Evolutionary conservation across 2,888 invertebrate species (phyloP).

Genomic region (Aphodius granarius): DNA sequence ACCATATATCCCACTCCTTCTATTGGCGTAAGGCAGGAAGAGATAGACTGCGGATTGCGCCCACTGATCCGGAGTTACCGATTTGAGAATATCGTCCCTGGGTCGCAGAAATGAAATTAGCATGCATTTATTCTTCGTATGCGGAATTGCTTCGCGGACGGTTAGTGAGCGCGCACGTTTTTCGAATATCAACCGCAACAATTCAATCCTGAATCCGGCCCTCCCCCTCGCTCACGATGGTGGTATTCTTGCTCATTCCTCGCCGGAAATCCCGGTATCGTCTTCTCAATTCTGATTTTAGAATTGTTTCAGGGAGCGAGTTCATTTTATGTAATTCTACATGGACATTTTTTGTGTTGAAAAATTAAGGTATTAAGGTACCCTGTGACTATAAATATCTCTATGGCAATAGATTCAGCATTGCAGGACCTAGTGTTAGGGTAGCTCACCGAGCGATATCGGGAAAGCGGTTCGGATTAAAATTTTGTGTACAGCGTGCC

Average conservation of each 20-base stretch:
- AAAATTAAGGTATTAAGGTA: no score
- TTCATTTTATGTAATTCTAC: neutral
- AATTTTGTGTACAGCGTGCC: neutral
- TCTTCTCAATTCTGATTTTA: neutral
- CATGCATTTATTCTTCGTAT: slow-evolving; percentile 21
- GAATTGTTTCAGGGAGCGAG: neutral
- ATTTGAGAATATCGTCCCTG: neutral
- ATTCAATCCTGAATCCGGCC: neutral
- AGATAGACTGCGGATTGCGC: no score
- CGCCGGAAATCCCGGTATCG: neutral
- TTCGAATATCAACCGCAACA: neutral
- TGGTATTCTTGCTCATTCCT: neutral
- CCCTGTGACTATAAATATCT: neutral
- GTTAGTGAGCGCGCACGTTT: neutral
- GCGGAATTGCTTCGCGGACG: neutral
- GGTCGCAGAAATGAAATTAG: slow-evolving; percentile 20
- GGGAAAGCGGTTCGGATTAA: neutral
- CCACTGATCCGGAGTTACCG: neutral
- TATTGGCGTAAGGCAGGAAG: no score
- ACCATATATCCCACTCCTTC: no score
- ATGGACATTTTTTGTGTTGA: neutral
- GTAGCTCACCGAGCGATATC: neutral
- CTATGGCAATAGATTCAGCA: neutral
- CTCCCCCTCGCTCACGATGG: neutral
- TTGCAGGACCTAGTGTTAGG: neutral